phyloP scores from a whole-genome alignment of 2,888 invertebrate genomes.

The Agonopterix heracliana region DNA sequence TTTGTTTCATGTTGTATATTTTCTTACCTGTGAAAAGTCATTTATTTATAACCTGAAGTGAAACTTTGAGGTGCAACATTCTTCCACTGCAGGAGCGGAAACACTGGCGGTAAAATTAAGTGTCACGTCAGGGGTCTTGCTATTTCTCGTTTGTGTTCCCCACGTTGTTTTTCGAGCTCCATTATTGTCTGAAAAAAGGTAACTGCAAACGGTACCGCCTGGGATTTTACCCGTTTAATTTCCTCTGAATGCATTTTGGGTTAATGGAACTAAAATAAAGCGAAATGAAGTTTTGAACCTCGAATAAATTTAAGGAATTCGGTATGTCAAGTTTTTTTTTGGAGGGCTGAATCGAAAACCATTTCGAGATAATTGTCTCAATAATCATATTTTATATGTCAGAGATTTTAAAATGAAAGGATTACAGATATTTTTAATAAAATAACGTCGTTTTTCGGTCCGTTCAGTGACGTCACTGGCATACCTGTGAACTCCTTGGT shows the following conservation, averaged over 20 bases:
- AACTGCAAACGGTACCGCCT: conserved; percentile 23
- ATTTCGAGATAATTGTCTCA: too few relatives aligned
- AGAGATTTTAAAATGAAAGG: too few relatives aligned
- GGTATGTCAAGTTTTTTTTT: too few relatives aligned
- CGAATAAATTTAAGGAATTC: conserved; percentile 4
- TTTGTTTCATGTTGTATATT: too few relatives aligned
- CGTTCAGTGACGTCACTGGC: too few relatives aligned
- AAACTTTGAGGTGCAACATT: conserved; percentile 11
- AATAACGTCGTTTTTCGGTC: too few relatives aligned
- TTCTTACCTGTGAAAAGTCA: neutral
- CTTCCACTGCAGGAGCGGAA: conserved; percentile 13
- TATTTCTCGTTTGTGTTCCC: conserved; percentile 31
- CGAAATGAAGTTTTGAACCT: conserved; percentile 2
- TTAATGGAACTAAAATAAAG: conserved; percentile 25
- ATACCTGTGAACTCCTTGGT: too few relatives aligned
- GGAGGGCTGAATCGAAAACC: too few relatives aligned
- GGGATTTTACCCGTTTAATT: conserved; percentile 39
- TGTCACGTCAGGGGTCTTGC: conserved; percentile 34
- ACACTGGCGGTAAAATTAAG: conserved; percentile 37
- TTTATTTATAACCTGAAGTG: neutral
- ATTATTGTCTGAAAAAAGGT: conserved; percentile 37
- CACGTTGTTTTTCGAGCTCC: conserved; percentile 30
- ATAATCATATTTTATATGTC: too few relatives aligned
- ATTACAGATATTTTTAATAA: too few relatives aligned
- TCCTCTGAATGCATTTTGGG: conserved; percentile 31